Evolutionary conservation across 2,888 invertebrate genomes (phyloP), one percentile per base, ranked within the genome.

Genomic region (Ormyrus thymus): DNA sequence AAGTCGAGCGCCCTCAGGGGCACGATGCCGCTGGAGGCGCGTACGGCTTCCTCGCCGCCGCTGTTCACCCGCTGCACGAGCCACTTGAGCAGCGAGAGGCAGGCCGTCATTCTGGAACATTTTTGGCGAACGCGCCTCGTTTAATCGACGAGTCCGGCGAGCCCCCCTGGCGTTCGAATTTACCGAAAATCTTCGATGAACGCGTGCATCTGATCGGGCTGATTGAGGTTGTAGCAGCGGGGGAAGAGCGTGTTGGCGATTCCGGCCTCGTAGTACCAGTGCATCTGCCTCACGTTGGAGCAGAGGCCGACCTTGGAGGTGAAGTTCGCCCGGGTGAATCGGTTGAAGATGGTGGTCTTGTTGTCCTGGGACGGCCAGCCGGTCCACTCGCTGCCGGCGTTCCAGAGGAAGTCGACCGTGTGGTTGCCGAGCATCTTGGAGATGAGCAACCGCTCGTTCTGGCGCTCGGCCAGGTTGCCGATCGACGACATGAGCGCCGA

Each of bases 361-460:
- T 92, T 92, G 13, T 94, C 90, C 71, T 91, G 89, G 0, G 88
- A 82, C 0, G 89, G 93, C 93, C 95, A 94, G 84, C 96, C 95
- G 82, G 94, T 93, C 90, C 94, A 95, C 83, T 97, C 97, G 79
- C 95, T 93, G 82, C 96, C 94, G 76, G 96, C 94, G 65, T 97
- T 97, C 97, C 98, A 98, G 53, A 97, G 92, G 85, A 98, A 96
- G 86, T 97, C 96, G 1, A 97, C 95, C 0, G 95, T 93, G 84
- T 95, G 93, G 85, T 95, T 94, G 84, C 94, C 94, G 86, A 97
- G 92, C 89, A 97, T 94, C 84, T 96, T 92, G 5, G 94, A 95
- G 86, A 95, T 92, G 29, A 90, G 81, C 11, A 86, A 81, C 13
- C 85, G 84, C 76, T 89, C 88, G 78, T 86, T 88, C 71, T 87